Conservation (phyloP, 2,888 invertebrate species). For the Nephrotoma guestfalica region DNA sequence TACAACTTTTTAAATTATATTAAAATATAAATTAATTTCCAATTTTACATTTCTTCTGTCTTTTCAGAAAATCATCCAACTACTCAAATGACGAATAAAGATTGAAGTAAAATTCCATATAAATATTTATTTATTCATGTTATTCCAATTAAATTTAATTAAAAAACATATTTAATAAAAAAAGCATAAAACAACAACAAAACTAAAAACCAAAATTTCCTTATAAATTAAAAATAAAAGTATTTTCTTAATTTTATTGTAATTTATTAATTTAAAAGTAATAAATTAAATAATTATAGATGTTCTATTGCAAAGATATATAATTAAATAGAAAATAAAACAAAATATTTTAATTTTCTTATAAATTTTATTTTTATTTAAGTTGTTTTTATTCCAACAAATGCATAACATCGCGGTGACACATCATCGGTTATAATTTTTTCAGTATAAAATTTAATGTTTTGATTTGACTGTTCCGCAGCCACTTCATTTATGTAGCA, state of each 20-base stretch:
- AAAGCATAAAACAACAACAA: background rate
- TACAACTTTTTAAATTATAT: background rate
- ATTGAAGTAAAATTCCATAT: background rate
- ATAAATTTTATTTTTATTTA: background rate
- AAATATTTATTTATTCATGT: background rate
- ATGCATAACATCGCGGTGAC: conserved; percentile 51
- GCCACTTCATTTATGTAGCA: conserved; percentile 31
- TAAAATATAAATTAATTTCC: background rate
- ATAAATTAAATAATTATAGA: background rate
- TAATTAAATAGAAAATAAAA: background rate
- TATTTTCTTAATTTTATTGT: background rate
- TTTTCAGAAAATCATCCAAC: background rate
- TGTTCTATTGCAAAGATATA: background rate
- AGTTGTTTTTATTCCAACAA: conserved; percentile 35
- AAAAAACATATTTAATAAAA: background rate
- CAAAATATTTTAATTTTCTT: background rate
- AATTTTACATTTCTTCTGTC: background rate
- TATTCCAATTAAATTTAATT: background rate
- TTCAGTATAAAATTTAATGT: conserved; percentile 24
- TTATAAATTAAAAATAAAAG: background rate
- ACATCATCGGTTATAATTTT: conserved; percentile 44
- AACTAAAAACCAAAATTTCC: background rate
- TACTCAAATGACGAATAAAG: background rate
- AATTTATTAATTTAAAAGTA: background rate
- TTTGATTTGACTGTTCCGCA: conserved; percentile 18